Evolutionary conservation across 1,140 invertebrate species (phyloP).

Genomic region (Gonatopus flavifemur): DNA sequence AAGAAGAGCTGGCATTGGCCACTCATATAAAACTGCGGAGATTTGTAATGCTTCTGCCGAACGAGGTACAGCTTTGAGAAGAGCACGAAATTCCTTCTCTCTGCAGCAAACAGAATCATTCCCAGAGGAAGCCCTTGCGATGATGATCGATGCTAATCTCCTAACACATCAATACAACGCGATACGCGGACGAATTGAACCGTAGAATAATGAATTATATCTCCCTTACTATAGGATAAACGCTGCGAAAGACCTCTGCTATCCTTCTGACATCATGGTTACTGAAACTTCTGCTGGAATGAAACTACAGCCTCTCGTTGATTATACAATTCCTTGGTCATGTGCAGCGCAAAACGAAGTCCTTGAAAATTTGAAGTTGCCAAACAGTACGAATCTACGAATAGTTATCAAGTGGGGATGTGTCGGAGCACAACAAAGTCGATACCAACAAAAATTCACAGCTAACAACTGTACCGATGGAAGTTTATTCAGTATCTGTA

Average conservation of each 20-base stretch:
- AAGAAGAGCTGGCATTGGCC: no score
- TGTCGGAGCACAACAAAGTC: slow-evolving; percentile 25
- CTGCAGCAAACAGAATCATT: no score
- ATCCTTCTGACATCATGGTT: slow-evolving; percentile 11
- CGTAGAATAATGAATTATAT: background rate
- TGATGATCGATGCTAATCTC: no score
- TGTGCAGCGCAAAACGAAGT: slow-evolving; percentile 16
- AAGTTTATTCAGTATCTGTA: no score
- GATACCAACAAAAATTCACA: no score
- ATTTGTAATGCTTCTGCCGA: no score
- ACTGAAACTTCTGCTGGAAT: slow-evolving; percentile 19
- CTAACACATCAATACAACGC: slow-evolving; percentile 1
- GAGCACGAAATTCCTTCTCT: no score
- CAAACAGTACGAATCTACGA: slow-evolving; percentile 11
- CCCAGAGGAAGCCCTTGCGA: no score
- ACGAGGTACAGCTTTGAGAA: no score
- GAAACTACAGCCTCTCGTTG: slow-evolving; percentile 15
- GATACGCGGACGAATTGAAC: background rate
- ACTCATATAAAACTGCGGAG: no score
- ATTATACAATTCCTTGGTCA: slow-evolving; percentile 20
- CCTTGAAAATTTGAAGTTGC: slow-evolving; percentile 10
- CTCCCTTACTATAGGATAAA: slow-evolving; percentile 2
- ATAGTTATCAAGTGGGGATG: slow-evolving; percentile 39
- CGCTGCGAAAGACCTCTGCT: slow-evolving; percentile 20
- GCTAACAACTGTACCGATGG: no score